Evolutionary conservation across 2,888 invertebrate genomes (phyloP).

Genomic region (Leptura quadrifasciata): DNA sequence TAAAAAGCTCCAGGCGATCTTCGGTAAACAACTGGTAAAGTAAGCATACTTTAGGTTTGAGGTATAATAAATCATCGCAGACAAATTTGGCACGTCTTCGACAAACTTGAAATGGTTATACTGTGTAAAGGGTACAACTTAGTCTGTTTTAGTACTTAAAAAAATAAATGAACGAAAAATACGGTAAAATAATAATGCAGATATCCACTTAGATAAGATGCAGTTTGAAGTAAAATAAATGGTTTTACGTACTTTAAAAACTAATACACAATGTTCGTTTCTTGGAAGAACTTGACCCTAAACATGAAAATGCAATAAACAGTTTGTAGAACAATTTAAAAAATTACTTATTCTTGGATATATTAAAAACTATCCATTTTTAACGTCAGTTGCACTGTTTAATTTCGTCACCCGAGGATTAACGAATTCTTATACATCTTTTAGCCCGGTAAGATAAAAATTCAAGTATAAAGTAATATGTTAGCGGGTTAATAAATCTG

Average conservation of each 20-base stretch:
- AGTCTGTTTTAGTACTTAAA: not conserved
- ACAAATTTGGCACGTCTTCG: slow-evolving; percentile 25
- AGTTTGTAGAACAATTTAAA: no score
- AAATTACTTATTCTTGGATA: no score
- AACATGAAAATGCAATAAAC: no score
- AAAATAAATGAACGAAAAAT: not conserved
- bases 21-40: slow-evolving; percentile 39
- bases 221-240: not conserved
- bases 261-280: no score
- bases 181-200: not conserved
- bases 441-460: no score
- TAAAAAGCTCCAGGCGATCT: slow-evolving; percentile 22
- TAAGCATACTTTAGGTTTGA: slow-evolving; percentile 5
- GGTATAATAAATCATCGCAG: slow-evolving; percentile 23
- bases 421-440: no score
- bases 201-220: not conserved
- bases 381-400: no score
- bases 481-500: no score
- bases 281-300: no score
- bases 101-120: not conserved
- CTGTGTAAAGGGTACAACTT: not conserved
- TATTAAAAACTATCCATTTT: no score
- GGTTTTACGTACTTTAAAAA: not conserved
- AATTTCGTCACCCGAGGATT: no score
- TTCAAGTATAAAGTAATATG: no score